Evolutionary conservation across 2,797 vertebrate species (phyloP), one percentile per base, ranked within the genome.

Genomic region (Sebastes wilsoni): DNA sequence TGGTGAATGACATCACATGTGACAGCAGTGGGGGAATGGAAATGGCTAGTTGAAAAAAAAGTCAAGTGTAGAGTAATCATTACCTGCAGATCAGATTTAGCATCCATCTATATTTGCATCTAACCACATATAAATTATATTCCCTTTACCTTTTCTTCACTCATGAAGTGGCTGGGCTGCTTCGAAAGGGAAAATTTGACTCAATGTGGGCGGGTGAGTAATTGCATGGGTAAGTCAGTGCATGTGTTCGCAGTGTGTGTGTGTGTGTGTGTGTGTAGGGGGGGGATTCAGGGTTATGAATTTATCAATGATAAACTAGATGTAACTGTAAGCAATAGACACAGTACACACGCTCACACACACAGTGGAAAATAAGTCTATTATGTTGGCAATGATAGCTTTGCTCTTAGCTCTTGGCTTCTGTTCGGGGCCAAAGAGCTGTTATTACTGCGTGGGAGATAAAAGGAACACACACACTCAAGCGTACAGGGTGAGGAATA

Each of bases 401-500:
- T 84, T 84, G 80, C 79, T 84, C 75, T 78, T 36, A 10, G 80
- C 84, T 77, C 84, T 84, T 72, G 75, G 79, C 85, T 87, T 86
- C 55, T 83, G 87, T 79, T 54, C 11, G 20, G 64, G 83, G 88
- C 85, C 82, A 87, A 76, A 87, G 28, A 77, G 61, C 66, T 78
- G 80, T 87, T 88, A 88, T 89, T 88, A 84, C 66, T 59, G 75
- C 8, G 75, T 76, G 49, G 81, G 87, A 87, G 89, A 91, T 84
- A 68, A 86, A 25, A 77, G 66, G 7, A 79, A 80, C 54, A 78
- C 59, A 75, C 66, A 77, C 66, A 77, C 67, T 79, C 12, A 80
- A 23, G 68, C 30, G 67, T 20, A 38, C 30, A 25, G 16, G 61
- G 12, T 22, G 13, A 42, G 52, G 67, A 65, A 80, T 71, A 52